Evolutionary conservation across 2,113 vertebrate genomes (phyloP).

Genomic region (Panurus biarmicus): DNA sequence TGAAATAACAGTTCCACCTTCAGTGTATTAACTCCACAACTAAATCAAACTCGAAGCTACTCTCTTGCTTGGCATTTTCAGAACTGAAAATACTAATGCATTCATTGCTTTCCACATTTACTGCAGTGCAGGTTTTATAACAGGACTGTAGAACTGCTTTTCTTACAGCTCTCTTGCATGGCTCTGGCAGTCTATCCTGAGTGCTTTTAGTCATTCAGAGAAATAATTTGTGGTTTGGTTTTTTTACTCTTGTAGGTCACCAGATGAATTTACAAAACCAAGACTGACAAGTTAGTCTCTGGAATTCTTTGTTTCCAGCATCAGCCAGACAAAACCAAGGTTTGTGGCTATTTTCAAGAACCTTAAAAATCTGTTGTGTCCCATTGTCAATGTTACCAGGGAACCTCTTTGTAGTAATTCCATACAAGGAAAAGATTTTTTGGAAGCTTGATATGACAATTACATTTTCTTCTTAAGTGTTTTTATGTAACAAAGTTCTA

Average conservation of each 20-base stretch:
- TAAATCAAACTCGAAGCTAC: not conserved
- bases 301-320: constrained; percentile 70
- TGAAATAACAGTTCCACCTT: not conserved
- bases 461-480: not conserved
- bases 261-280: constrained; percentile 68
- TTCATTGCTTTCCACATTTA: not conserved
- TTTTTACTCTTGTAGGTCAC: constrained; percentile 61
- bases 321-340: constrained; percentile 31
- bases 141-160: not conserved
- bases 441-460: not conserved
- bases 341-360: constrained; percentile 20
- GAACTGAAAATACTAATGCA: constrained; percentile 33
- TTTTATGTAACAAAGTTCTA: not conserved
- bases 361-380: not conserved
- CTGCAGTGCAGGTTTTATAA: not conserved
- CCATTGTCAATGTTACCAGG: not conserved
- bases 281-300: constrained; percentile 57
- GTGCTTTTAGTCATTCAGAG: not conserved
- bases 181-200: not conserved
- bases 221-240: not conserved
- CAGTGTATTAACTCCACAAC: not conserved
- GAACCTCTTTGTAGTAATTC: not conserved
- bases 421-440: not conserved
- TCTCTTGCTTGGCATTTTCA: not conserved
- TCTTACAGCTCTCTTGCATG: not conserved